Evolutionary conservation across 2,797 vertebrate genomes (phyloP).

Genomic region (Dendrocincla tyrannina): DNA sequence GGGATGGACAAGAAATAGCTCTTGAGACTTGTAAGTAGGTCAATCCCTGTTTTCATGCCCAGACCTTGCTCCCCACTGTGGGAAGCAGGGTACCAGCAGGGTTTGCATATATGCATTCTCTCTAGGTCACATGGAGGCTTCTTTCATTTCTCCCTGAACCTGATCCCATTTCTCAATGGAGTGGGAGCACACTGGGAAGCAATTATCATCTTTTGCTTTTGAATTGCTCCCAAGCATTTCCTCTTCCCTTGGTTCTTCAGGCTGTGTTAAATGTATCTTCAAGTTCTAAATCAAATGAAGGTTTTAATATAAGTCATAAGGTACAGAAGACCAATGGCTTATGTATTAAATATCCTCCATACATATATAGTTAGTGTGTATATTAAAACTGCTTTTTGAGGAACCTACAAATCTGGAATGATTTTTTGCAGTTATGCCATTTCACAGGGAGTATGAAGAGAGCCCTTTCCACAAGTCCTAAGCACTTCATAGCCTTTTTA

Average conservation of each 20-base stretch:
- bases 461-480: background rate
- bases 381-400: background rate
- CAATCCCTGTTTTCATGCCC: background rate
- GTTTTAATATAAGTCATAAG: background rate
- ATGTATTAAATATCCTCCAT: background rate
- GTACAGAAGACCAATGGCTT: background rate
- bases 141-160: background rate
- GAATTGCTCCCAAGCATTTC: background rate
- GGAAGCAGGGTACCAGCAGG: background rate
- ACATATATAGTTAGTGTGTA: background rate
- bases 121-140: background rate
- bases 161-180: background rate
- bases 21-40: conserved; percentile 30
- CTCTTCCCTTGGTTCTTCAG: background rate
- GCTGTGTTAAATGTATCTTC: background rate
- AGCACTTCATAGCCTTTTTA: background rate
- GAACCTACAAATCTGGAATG: background rate
- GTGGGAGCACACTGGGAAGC: background rate
- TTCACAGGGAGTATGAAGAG: background rate
- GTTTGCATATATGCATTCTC: background rate
- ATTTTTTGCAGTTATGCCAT: background rate
- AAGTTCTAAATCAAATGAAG: background rate
- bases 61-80: background rate
- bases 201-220: background rate
- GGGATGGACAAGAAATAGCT: conserved; percentile 15